Conservation (phyloP, 2,888 invertebrate species). For the Fabriciana adippe region DNA sequence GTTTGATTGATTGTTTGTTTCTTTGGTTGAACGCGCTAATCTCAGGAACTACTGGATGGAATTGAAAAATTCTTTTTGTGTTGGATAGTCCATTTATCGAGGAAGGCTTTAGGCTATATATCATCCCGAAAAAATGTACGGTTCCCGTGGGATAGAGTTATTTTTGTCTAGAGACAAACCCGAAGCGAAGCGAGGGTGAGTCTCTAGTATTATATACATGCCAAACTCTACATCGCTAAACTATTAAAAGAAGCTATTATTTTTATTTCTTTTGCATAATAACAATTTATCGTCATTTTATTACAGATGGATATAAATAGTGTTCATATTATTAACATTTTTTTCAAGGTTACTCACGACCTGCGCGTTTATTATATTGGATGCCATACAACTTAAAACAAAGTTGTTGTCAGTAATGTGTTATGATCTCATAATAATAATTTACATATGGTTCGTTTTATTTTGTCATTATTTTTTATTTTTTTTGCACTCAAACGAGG, state of each 20-base stretch:
- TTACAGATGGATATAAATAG: slow-evolving; percentile 1
- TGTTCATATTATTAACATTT: slow-evolving; percentile 20
- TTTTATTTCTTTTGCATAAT: not conserved
- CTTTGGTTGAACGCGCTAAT: too few relatives aligned
- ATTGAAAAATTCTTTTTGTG: too few relatives aligned
- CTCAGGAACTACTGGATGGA: too few relatives aligned
- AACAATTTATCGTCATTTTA: not conserved
- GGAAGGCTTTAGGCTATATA: too few relatives aligned
- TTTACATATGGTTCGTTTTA: not conserved
- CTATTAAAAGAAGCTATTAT: not conserved
- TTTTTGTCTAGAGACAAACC: too few relatives aligned
- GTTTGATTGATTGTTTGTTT: too few relatives aligned
- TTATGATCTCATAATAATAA: not conserved
- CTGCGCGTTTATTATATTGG: slow-evolving; percentile 11
- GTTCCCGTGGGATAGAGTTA: too few relatives aligned
- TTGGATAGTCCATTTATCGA: too few relatives aligned
- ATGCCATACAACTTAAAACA: slow-evolving; percentile 16
- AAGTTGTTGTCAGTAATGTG: slow-evolving; percentile 8
- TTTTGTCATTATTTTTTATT: not conserved
- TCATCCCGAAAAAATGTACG: too few relatives aligned
- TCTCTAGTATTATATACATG: too few relatives aligned
- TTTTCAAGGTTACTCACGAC: slow-evolving; percentile 21
- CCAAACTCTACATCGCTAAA: not conserved
- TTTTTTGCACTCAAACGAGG: not conserved
- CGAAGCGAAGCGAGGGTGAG: too few relatives aligned